Evolutionary conservation across 2,797 vertebrate genomes (phyloP).

Genomic region (Megaceryle alcyon): DNA sequence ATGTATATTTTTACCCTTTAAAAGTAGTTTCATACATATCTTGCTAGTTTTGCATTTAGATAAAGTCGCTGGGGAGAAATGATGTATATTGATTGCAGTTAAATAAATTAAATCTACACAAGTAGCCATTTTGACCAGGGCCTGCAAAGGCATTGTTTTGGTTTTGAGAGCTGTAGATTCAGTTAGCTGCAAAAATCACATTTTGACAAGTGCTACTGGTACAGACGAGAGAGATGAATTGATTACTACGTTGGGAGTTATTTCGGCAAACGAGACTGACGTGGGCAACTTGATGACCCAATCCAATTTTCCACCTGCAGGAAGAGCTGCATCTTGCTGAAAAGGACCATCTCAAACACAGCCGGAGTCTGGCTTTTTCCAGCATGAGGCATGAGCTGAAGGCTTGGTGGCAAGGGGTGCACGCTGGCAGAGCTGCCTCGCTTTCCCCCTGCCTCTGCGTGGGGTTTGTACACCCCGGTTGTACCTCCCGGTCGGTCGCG

Average conservation of each 20-base stretch:
- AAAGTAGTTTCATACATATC: background rate
- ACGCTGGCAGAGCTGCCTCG: conserved; percentile 9
- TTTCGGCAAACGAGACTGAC: background rate
- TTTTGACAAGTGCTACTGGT: background rate
- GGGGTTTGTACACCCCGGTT: background rate
- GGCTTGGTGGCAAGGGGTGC: background rate
- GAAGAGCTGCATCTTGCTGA: background rate
- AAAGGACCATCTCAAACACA: background rate
- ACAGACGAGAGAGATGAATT: background rate
- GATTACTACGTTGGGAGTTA: background rate
- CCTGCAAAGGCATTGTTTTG: background rate
- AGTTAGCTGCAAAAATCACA: background rate
- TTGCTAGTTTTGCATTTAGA: background rate
- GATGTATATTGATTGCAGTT: background rate
- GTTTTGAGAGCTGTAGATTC: background rate
- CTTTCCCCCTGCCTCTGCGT: background rate
- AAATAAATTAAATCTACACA: background rate
- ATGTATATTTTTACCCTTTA: background rate
- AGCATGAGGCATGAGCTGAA: background rate
- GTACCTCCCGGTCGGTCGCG: conserved; percentile 58
- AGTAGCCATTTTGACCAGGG: background rate
- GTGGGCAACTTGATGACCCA: background rate
- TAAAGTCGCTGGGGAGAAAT: background rate
- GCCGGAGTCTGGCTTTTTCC: background rate
- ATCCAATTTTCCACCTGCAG: background rate